Evolutionary conservation across 2,797 vertebrate genomes (phyloP), one percentile per base, ranked within the genome.

Genomic region (Epinephelus coioides): DNA sequence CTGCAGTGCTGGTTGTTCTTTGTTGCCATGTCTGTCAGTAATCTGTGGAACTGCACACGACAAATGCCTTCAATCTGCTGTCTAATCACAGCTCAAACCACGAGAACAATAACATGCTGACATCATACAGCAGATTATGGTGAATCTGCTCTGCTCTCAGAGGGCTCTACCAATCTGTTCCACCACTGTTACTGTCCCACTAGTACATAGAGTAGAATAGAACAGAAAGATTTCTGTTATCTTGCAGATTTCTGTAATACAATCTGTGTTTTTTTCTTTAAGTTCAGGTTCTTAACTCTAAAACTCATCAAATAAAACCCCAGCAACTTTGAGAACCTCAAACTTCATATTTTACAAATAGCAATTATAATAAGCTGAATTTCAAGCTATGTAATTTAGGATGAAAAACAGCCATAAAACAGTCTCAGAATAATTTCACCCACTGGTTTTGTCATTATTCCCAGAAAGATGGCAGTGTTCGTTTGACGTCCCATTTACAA

Each of bases 21-120:
- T 62, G 63, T 82, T 75, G 69, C 50, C 2, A 47, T 77, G 71
- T 87, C 64, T 51, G 59, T 81, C 76, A 34, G 71, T 91, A 92
- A 92, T 92, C 83, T 46, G 46, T 9, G 40, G 62, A 63, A 63
- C 76, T 21, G 67, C 60, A 57, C 72, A 72, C 74, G 78, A 88
- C 92, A 94, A 93, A 92, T 92, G 88, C 69, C 78, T 88, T 87
- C 91, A 92, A 91, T 94, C 89, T 93, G 92, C 67, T 88, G 53
- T 86, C 86, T 92, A 94, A 94, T 92, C 87, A 73, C 6, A 49
- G 83, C 82, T 93, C 81, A 89, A 84, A 82, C 69, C 78, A 70
- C 25, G 65, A 60, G 83, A 90, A 88, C 89, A 88, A 82, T 81
- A 86, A 89, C 83, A 86, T 40, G 72, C 78, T 79, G 88, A 85